These are phyloP conservation scores for Colostygia pectinataria DNA, from an alignment of 2,888 invertebrate genomes.

Conservation along the genomic window DNA sequence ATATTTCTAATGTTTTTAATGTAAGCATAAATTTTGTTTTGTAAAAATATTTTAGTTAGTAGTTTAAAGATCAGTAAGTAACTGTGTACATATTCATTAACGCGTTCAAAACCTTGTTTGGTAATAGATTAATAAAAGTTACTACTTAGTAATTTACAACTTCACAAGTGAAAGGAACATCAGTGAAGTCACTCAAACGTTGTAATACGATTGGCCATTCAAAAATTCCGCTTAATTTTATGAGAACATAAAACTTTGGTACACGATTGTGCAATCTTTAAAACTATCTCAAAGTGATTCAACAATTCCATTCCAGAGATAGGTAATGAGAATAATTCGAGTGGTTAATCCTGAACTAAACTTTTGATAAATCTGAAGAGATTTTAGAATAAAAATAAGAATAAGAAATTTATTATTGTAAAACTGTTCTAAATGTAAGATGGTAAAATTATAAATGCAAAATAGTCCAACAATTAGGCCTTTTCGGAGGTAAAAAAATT, in stretches of 20 bases:
- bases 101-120: neutral
- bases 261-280: constrained; percentile 3
- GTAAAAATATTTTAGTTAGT: too few relatives aligned
- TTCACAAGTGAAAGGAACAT: constrained; percentile 3
- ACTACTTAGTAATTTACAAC: neutral
- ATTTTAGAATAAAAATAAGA: neutral
- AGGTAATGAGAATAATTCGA: neutral
- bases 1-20: too few relatives aligned
- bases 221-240: neutral
- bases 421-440: too few relatives aligned
- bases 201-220: constrained; percentile 2
- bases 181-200: neutral
- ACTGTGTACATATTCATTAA: too few relatives aligned
- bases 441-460: too few relatives aligned
- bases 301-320: neutral
- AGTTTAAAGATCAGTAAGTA: too few relatives aligned
- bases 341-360: neutral
- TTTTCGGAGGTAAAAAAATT: too few relatives aligned
- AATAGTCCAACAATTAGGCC: too few relatives aligned
- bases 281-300: neutral
- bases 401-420: too few relatives aligned
- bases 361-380: neutral
- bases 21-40: too few relatives aligned
- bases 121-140: neutral
- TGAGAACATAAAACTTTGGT: neutral